phyloP scores from a whole-genome alignment of 2,888 invertebrate genomes.

The Petrolisthes cinctipes region DNA sequence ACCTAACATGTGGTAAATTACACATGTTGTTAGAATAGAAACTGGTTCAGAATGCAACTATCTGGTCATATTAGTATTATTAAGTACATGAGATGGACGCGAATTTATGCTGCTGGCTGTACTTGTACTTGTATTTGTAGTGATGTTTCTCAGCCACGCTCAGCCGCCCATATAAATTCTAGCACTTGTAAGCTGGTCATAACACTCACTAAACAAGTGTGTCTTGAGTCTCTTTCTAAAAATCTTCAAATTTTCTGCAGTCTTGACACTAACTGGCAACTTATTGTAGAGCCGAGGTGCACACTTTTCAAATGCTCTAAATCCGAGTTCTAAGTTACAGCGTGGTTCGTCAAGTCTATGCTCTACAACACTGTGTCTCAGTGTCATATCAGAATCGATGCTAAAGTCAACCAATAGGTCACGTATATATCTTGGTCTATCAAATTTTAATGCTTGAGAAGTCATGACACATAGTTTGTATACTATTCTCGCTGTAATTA shows the following conservation, averaged over 20 bases:
- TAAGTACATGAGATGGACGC: too few species aligned
- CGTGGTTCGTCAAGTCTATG: slow-evolving; percentile 16
- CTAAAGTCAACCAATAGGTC: too few species aligned
- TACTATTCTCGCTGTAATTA: slow-evolving; percentile 18
- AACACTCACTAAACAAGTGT: slow-evolving; percentile 14
- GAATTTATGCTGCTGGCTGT: too few species aligned
- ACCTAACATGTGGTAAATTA: too few species aligned
- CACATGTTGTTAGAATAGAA: too few species aligned
- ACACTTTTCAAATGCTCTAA: slow-evolving; percentile 10
- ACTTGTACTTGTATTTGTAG: too few species aligned
- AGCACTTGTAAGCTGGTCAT: too few species aligned
- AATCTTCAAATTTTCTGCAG: not conserved
- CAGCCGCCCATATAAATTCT: too few species aligned
- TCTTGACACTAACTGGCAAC: slow-evolving; percentile 14
- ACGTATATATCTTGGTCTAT: not conserved
- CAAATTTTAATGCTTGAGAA: slow-evolving; percentile 1
- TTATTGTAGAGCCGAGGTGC: slow-evolving; percentile 26
- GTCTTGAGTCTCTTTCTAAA: slow-evolving; percentile 13
- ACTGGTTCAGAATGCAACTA: too few species aligned
- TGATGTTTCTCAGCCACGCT: too few species aligned
- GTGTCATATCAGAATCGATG: slow-evolving; percentile 6
- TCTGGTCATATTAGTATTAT: too few species aligned
- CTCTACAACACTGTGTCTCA: slow-evolving; percentile 1
- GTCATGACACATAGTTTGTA: slow-evolving; percentile 20
- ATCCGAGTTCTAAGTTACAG: slow-evolving; percentile 11